Base-by-base conservation (phyloP, 2,113 vertebrate species). In the Peromyscus polionotus region DNA sequence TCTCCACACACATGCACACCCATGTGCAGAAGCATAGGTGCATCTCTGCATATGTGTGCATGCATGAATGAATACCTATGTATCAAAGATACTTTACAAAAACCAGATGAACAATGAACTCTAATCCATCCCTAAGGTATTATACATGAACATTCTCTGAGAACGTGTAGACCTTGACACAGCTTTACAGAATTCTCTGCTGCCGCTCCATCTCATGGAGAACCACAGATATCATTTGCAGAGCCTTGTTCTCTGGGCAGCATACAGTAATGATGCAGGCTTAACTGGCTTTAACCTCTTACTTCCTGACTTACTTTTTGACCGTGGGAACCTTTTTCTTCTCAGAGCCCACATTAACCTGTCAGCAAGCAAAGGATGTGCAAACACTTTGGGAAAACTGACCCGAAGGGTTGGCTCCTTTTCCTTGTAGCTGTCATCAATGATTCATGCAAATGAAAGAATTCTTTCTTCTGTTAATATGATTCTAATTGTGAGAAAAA, bases 81-180 rank as follows among this genome's bases (percentile, higher is more conserved):
- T 85, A 86, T 3, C 75, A 85, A 96, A 92, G 19, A 17, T 85
- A 96, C 73, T 48, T 89, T 96, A 63, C 76, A 96, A 98, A 97
- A 96, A 88, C 42, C 79, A 88, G 24, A 89, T 96, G 84, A 93
- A 45, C 63, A 51, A 51, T 51, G 51, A 51, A 51, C 51, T 61
- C 73, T 95, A 59, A 95, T 33, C 81, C 84, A 20, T 72, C 75
- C n/a, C 59, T 70, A 59, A 94, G 31, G 22, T 87, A 5, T 83
- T 19, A 19, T 28, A 5, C 91, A 79, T 48, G 36, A 88, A 54
- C 1, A 7, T 8, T n/a, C 63, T 26, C 26, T 26, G 26, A 88
- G 68, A 36, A 91, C 8, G 26, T 88, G 63, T 42, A 57, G 51
- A 12, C 33, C 24, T 83, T 89, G 48, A 45, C 83, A 81, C 93